phyloP scores from a whole-genome alignment of 1,140 invertebrate species.

The Cotesia typhae region DNA sequence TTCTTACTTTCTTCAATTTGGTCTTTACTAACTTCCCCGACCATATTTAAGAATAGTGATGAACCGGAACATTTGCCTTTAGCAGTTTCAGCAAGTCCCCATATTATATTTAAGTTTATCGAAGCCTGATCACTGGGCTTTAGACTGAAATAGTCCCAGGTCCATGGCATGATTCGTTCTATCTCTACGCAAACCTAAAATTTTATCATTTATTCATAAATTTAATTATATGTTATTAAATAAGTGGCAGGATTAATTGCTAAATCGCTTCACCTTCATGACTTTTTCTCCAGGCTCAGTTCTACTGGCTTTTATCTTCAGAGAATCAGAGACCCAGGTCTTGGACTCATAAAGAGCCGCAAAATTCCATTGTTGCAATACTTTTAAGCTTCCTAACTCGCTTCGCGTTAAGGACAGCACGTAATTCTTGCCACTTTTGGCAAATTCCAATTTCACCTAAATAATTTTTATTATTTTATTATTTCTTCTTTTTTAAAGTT shows the following conservation, averaged over 20 bases:
- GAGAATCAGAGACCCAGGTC: constrained; percentile 52
- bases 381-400: constrained; percentile 47
- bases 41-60: constrained; percentile 51
- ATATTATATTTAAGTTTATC: constrained; percentile 51
- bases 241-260: background rate
- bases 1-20: constrained; percentile 52
- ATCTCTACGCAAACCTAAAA: constrained; percentile 55
- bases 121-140: constrained; percentile 53
- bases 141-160: constrained; percentile 57
- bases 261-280: constrained; percentile 48
- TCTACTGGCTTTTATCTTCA: constrained; percentile 60
- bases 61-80: constrained; percentile 60
- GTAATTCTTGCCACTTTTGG: constrained; percentile 49
- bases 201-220: constrained; percentile 12
- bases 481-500: no score
- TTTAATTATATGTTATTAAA: background rate
- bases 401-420: constrained; percentile 53
- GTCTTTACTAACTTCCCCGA: constrained; percentile 53
- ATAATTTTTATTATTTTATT: no score
- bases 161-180: constrained; percentile 57
- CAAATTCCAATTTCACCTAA: constrained; percentile 61
- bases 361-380: constrained; percentile 60
- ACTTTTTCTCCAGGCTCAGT: constrained; percentile 48
- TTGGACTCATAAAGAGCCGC: constrained; percentile 53
- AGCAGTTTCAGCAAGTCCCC: constrained; percentile 52